Base-by-base conservation (phyloP, 2,113 vertebrate genomes). In the Pangasianodon hypophthalmus region DNA sequence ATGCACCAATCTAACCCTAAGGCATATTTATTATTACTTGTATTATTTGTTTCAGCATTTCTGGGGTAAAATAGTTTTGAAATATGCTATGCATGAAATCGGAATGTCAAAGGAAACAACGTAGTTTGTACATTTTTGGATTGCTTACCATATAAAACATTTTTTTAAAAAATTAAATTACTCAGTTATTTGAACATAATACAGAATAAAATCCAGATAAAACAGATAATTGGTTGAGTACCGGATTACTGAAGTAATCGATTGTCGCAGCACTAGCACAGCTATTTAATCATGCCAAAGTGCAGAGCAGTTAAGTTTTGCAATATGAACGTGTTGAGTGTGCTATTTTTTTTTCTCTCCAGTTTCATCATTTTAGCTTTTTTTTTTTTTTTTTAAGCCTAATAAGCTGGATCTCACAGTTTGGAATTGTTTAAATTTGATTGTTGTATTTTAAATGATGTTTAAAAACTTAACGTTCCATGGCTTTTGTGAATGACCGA, bases 401-500 rank as follows among this genome's bases (percentile, higher is more conserved):
- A 29, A 48, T 79, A 26, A 29, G 14, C 21, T 29, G 24, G 29
- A 29, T n/a, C 11, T 46, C 73, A 26, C 41, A 77, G 11, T 41
- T 84, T 60, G 19, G 32, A 60, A 26, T 44, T 85, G 13, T 81
- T n/a, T 21, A 29, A 32, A 29, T 37, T 69, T 73, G 6, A 37
- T 44, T 41, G 21, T 79, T 79, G 32, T 21, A 77, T 80, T 50
- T 29, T 48, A 50, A 26, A 29, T 29, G 46, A 37, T 24, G 18
- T 13, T 41, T 54, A 32, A 54, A 19, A 64, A 58, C 32, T 14
- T 37, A 69, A 85, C 37, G 44, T 71, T 58, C n/a, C 14, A 3
- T 37, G 73, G 56, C 32, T 73, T 62, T 82, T 90, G 13, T 73
- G 64, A 88, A 75, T 58, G 41, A 50, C 21, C 26, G 62, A 85